Evolutionary conservation across 1,140 invertebrate genomes (phyloP), one percentile per base, ranked within the genome.

Genomic region (Cydia pomonella): DNA sequence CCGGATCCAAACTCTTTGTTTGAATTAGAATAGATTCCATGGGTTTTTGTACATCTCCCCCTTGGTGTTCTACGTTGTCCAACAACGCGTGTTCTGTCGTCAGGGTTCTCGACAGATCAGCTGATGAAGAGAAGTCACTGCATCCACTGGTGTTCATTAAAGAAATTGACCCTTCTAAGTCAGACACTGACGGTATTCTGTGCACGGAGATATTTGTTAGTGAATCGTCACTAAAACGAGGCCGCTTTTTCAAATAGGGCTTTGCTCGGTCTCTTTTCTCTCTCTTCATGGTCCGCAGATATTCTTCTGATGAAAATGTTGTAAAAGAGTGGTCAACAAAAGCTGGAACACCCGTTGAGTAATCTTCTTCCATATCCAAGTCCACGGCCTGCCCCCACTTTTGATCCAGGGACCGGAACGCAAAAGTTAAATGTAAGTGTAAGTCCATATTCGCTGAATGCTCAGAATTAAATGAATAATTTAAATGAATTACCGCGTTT

Each of bases 291-390:
- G 76, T 73, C 23, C 73, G 85, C 33, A 89, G 76, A 29, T 79
- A 88, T 18, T 85, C 80, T 73, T 87, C 86, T 10, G 86, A 89
- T 4, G 83, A 88, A 76, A 88, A 89, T 1, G 86, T 89, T 0
- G 80, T 80, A 29, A 64, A 79, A 0, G 80, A 76, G 18, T 23
- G 25, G 25, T 89, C 86, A 3, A 88, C 73, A 2, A 81, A 41
- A 16, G 83, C 86, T 13, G 86, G 85, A 0, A 77, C 64, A 1
- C 16, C 44, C 16, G 29, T 9, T 59, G 53, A 59, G 69, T 33
- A 16, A 16, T 84, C 82, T 18, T 75, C 63, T 0, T 80, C 63
- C 9, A 75, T 78, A 21, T 89, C 86, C 63, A 88, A 73, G 74
- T 89, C 84, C 0, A 88, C 75, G 7, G 86, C 77, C 5, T 66